Percentiles rank a stretch among this genome's conserved stretches.
phyloP scores from a whole-genome alignment of 1,140 invertebrate genomes.

The fruit fly (Drosophila melanogaster) region DNA sequence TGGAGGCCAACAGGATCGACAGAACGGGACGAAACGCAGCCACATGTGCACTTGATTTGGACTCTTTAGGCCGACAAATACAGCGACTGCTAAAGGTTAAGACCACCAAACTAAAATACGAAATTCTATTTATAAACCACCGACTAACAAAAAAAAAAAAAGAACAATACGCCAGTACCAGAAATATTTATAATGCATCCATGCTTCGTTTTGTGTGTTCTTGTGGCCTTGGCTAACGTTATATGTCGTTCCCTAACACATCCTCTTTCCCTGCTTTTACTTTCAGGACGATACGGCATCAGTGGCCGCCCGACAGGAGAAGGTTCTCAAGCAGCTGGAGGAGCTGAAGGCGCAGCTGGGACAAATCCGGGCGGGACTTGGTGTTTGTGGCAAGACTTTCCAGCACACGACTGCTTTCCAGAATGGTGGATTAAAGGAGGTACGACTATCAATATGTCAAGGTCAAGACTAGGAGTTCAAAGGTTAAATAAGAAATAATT shows the following conservation, averaged over 20 bases:
- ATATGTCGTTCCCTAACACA: background rate
- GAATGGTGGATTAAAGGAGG: conserved; percentile 78
- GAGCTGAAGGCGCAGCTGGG: conserved; percentile 72
- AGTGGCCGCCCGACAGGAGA: conserved; percentile 66
- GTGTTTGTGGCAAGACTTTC: conserved; percentile 67
- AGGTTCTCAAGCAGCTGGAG: conserved; percentile 73
- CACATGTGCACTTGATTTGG: conserved; percentile 81
- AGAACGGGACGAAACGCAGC: conserved; percentile 35
- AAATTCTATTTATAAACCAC: conserved; percentile 63
- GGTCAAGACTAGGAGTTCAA: background rate
- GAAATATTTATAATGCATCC: conserved; percentile 35
- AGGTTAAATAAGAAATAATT: too few species aligned
- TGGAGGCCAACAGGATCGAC: conserved; percentile 40
- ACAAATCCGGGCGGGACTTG: conserved; percentile 64
- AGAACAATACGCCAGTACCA: background rate
- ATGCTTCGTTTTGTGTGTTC: conserved; percentile 47
- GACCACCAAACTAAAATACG: conserved; percentile 47
- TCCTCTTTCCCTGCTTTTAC: conserved; percentile 23
- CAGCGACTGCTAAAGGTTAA: conserved; percentile 83
- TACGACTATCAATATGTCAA: conserved; percentile 1
- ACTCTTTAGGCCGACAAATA: conserved; percentile 77
- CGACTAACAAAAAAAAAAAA: conserved; percentile 41
- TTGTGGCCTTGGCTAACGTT: conserved; percentile 27
- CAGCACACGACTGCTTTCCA: conserved; percentile 58
- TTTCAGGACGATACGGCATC: conserved; percentile 54